A percentile compares a stretch with the other conserved stretches of the same genome.
Evolutionary conservation across 2,888 invertebrate species (phyloP).

Genomic region (Nymphalis polychloros): DNA sequence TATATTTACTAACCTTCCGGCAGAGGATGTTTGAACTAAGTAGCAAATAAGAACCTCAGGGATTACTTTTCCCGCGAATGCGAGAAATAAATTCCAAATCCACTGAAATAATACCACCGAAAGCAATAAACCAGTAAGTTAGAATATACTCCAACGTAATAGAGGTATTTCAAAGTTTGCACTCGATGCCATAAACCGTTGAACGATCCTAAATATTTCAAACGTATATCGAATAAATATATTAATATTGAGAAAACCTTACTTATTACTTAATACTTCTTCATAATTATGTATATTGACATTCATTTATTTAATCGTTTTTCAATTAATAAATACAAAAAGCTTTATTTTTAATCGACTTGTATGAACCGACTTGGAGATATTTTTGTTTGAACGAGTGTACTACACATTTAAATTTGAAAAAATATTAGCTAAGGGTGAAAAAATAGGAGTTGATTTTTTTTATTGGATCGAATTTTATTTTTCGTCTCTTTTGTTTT

Average conservation of each 20-base stretch:
- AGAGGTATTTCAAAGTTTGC: conserved; percentile 68
- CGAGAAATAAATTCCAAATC: conserved; percentile 74
- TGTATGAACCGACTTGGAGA: too few relatives aligned
- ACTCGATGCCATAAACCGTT: conserved; percentile 46
- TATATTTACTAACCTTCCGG: conserved; percentile 49
- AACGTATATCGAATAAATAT: conserved; percentile 14
- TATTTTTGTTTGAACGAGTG: too few relatives aligned
- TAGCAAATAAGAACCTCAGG: conserved; percentile 64
- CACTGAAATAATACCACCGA: conserved; percentile 78
- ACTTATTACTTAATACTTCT: neutral
- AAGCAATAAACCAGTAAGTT: conserved; percentile 79
- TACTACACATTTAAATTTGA: too few relatives aligned
- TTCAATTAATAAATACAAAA: too few relatives aligned
- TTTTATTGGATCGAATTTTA: too few relatives aligned
- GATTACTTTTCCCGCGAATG: conserved; percentile 69
- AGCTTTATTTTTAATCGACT: too few relatives aligned
- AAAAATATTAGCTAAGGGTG: too few relatives aligned
- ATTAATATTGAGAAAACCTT: neutral
- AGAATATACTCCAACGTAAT: conserved; percentile 71
- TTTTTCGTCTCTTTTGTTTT: too few relatives aligned
- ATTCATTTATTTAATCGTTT: neutral
- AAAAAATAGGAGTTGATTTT: too few relatives aligned
- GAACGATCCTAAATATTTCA: conserved; percentile 37
- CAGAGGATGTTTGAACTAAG: conserved; percentile 60
- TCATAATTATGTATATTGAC: neutral